These are phyloP conservation scores for Papilio machaon DNA, from an alignment of 1,140 invertebrate genomes.

Conservation along the genomic window DNA sequence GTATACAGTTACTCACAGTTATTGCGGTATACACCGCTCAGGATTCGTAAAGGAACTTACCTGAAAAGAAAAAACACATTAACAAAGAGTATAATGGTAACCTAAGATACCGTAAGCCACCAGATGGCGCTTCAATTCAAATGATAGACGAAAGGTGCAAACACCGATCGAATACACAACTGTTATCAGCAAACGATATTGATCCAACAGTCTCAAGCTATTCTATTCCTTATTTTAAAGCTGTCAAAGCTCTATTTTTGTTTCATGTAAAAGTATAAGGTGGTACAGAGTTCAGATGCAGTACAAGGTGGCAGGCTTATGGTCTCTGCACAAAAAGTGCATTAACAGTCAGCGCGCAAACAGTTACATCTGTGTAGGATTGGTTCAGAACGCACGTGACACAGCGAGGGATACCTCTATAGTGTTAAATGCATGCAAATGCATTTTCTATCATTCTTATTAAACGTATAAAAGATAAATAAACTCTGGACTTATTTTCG, in stretches of 20 bases:
- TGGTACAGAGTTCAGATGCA: slow-evolving; percentile 27
- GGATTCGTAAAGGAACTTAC: slow-evolving; percentile 15
- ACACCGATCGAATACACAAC: slow-evolving; percentile 12
- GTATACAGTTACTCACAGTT: slow-evolving; percentile 26
- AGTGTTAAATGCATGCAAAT: too few relatives aligned
- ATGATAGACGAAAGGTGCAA: slow-evolving; percentile 35
- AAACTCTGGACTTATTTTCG: too few relatives aligned
- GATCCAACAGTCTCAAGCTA: not conserved
- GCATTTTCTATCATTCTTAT: too few relatives aligned
- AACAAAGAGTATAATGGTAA: slow-evolving; percentile 35
- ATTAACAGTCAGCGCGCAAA: slow-evolving; percentile 22
- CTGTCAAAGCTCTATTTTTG: not conserved
- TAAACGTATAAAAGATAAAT: too few relatives aligned
- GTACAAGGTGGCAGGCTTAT: slow-evolving; percentile 35
- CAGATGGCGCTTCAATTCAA: slow-evolving; percentile 29
- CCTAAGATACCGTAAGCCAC: slow-evolving; percentile 19
- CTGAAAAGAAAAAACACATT: slow-evolving; percentile 35
- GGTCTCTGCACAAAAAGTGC: not conserved
- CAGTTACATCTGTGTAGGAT: slow-evolving; percentile 26
- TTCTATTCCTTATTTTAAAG: not conserved
- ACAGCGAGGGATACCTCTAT: not conserved
- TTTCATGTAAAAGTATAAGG: not conserved
- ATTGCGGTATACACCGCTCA: not conserved
- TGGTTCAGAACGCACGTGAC: not conserved
- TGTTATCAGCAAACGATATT: slow-evolving; percentile 1